Base-by-base conservation (phyloP, 2,888 invertebrate genomes). In the Agrochola macilenta region DNA sequence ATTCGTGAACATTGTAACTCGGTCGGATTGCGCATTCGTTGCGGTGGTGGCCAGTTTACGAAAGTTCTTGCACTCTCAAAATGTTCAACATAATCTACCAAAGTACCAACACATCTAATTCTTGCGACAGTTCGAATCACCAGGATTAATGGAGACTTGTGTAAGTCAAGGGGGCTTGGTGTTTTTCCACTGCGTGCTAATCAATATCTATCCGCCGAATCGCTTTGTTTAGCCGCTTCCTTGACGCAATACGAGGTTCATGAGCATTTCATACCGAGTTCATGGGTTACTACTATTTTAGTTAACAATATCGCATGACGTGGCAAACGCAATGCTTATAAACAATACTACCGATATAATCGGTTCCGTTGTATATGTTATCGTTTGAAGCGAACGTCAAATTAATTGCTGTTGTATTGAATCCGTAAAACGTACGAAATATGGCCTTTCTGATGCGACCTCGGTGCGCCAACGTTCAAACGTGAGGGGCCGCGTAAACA, bases 1-100 rank as follows among this genome's bases (percentile, higher is more conserved):
- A 91, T 85, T 86, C 89, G 89, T 91, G 90, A 89, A 91, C 78
- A 85, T 78, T 79, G 74, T 84, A 91, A 88, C 83, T 84, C 90
- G 89, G 90, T 84, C 89, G 86, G 78, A 86, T 90, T 90, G 90
- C 89, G 86, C 77, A 82, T 66, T 64, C 68, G 63, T 76, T 84
- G 82, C 85, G 82, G 26, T 58, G 79, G 80, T 82, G 71, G 83
- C 71, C 82, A 81, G 83, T 87, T 91, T 90, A 87, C 88, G 90
- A 91, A 91, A 90, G 85, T 76, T 70, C 77, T 86, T 89, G 84
- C 87, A 79, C 76, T 84, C 76, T 80, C 79, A 78, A 81, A 87
- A 87, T 87, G 82, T 83, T 84, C 81, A 83, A 78, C 72, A 83
- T 87, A 82, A 90, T 90, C 89, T 86, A 85, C 79, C n/a, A n/a